Evolutionary conservation across 2,888 invertebrate genomes (phyloP).

Genomic region (Rapana venosa): DNA sequence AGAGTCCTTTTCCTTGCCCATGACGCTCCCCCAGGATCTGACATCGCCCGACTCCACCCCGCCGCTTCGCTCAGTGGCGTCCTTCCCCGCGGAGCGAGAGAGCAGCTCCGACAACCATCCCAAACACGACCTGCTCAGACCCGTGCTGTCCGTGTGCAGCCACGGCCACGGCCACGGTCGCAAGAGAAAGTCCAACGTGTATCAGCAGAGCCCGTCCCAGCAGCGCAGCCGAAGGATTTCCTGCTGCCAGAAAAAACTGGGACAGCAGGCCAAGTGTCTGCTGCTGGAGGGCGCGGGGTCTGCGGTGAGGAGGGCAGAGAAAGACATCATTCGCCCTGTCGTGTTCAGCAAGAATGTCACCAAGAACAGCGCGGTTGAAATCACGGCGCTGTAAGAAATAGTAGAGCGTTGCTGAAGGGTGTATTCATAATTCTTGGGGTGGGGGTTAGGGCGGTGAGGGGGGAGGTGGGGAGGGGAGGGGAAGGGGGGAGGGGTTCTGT

Average conservation of each 20-base stretch:
- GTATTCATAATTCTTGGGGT: background rate
- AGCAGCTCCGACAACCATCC: background rate
- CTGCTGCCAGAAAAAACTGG: background rate
- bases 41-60: background rate
- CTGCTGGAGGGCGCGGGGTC: background rate
- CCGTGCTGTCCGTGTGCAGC: background rate
- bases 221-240: background rate
- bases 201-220: background rate
- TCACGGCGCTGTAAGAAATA: background rate
- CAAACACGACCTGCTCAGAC: background rate
- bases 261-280: background rate
- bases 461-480: no score
- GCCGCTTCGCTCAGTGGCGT: background rate
- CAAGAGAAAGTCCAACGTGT: background rate
- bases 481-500: no score
- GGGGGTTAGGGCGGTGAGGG: background rate
- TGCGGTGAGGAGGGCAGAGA: background rate
- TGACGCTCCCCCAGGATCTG: background rate
- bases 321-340: background rate
- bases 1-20: slow-evolving; percentile 4
- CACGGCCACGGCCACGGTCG: background rate
- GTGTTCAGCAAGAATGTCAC: background rate
- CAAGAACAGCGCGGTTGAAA: background rate
- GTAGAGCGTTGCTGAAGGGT: background rate
- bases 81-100: background rate